These are phyloP conservation scores for Chesias legatella DNA, from an alignment of 2,888 invertebrate genomes.

Conservation along the genomic window DNA sequence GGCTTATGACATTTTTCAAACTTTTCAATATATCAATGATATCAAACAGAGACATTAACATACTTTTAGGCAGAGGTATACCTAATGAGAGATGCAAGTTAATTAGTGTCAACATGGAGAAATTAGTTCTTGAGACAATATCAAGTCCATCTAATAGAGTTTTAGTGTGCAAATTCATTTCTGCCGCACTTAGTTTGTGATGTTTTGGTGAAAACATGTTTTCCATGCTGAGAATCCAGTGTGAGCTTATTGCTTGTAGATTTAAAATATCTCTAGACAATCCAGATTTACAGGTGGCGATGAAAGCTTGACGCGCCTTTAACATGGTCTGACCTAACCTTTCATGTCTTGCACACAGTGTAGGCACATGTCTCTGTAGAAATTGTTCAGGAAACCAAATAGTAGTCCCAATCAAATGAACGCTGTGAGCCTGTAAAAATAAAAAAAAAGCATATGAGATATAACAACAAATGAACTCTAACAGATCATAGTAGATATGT, in stretches of 20 bases:
- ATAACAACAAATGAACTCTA: no score
- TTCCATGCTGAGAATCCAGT: constrained; percentile 65
- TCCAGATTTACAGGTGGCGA: constrained; percentile 79
- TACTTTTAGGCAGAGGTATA: constrained; percentile 88
- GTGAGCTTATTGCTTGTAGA: constrained; percentile 51
- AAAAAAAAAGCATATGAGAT: no score
- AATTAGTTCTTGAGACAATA: constrained; percentile 83
- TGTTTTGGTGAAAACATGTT: constrained; percentile 56
- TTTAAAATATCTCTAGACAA: constrained; percentile 82
- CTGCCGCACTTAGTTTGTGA: constrained; percentile 62
- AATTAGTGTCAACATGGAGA: constrained; percentile 75
- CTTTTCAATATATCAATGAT: constrained; percentile 90
- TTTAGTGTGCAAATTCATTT: constrained; percentile 68
- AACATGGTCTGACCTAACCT: constrained; percentile 66
- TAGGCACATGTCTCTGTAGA: constrained; percentile 82
- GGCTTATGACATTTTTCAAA: constrained; percentile 85
- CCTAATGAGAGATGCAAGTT: constrained; percentile 86
- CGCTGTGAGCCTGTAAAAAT: constrained; percentile 84
- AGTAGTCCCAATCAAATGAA: constrained; percentile 88
- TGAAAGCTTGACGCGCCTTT: constrained; percentile 77
- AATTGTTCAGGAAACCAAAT: constrained; percentile 94
- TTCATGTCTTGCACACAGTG: constrained; percentile 76
- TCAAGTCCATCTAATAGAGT: constrained; percentile 81
- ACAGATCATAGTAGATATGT: no score
- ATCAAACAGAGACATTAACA: constrained; percentile 87